These are phyloP conservation scores for Ceriagrion tenellum DNA, from an alignment of 2,888 invertebrate species.

Conservation along the genomic window DNA sequence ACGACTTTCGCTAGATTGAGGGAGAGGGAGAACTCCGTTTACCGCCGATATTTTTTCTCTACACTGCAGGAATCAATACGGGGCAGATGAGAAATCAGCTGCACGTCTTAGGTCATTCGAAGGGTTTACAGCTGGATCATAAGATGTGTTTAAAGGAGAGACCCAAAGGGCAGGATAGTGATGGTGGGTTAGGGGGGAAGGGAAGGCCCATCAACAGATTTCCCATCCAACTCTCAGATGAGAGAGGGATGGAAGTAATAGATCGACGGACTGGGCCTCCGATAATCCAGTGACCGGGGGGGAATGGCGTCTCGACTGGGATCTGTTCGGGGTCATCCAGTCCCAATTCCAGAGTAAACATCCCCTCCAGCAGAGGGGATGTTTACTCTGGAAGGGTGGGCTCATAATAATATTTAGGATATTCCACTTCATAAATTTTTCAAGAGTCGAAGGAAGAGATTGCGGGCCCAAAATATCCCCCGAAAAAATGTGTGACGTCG, in stretches of 20 bases:
- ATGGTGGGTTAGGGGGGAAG: neutral
- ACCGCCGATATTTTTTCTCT: neutral
- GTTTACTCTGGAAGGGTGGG: too few species aligned
- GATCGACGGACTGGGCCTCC: neutral
- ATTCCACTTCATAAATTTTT: neutral
- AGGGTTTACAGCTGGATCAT: conserved; percentile 31
- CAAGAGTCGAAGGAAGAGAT: too few species aligned
- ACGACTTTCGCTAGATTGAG: neutral
- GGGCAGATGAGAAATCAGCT: conserved; percentile 24
- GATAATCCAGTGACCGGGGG: neutral
- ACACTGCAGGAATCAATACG: neutral
- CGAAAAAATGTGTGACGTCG: too few species aligned
- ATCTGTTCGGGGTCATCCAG: neutral
- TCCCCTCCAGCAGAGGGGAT: too few species aligned
- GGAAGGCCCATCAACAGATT: neutral
- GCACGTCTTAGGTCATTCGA: conserved; percentile 1
- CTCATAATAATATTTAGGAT: too few species aligned
- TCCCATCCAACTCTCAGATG: neutral
- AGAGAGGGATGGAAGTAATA: neutral
- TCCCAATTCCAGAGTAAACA: neutral
- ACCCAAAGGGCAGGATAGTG: too few species aligned
- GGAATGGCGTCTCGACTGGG: neutral
- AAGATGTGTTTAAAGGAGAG: conserved; percentile 15
- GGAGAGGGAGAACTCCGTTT: neutral
- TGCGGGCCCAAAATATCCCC: too few species aligned